Percentiles rank a stretch among this genome's conserved stretches.
phyloP scores from a whole-genome alignment of 2,888 invertebrate genomes.

The Apeira syringaria region DNA sequence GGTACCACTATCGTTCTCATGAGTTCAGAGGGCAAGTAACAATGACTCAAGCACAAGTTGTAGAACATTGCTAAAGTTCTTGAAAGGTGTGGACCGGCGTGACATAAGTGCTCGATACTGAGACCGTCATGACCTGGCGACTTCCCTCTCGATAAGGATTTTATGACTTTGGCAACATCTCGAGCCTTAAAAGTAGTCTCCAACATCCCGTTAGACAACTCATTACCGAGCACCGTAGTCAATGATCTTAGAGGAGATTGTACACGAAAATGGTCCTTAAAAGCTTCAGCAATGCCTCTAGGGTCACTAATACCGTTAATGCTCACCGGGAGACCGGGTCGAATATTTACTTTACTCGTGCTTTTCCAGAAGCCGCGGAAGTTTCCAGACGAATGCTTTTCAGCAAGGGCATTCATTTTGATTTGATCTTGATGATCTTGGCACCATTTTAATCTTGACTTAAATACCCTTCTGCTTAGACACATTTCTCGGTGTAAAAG shows the following conservation, averaged over 20 bases:
- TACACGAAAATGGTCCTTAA: too few relatives aligned
- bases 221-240: too few relatives aligned
- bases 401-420: conserved; percentile 15
- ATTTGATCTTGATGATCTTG: conserved; percentile 10
- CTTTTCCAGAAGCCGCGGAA: conserved; percentile 5
- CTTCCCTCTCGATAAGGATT: not conserved
- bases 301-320: conserved; percentile 13
- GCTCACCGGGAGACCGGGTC: conserved; percentile 17
- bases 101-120: not conserved
- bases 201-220: too few relatives aligned
- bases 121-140: not conserved
- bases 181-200: not conserved
- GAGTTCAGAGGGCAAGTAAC: too few relatives aligned
- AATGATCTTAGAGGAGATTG: too few relatives aligned
- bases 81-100: not conserved
- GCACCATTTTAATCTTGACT: conserved; percentile 17
- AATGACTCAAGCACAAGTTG: not conserved
- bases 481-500: conserved; percentile 13
- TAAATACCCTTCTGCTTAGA: conserved; percentile 14
- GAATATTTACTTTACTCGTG: not conserved
- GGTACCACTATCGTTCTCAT: too few relatives aligned
- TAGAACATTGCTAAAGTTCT: too few relatives aligned
- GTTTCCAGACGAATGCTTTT: not conserved
- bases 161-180: not conserved
- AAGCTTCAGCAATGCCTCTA: too few relatives aligned